Conservation (phyloP, 2,113 vertebrate genomes). For the Suricata suricatta region DNA sequence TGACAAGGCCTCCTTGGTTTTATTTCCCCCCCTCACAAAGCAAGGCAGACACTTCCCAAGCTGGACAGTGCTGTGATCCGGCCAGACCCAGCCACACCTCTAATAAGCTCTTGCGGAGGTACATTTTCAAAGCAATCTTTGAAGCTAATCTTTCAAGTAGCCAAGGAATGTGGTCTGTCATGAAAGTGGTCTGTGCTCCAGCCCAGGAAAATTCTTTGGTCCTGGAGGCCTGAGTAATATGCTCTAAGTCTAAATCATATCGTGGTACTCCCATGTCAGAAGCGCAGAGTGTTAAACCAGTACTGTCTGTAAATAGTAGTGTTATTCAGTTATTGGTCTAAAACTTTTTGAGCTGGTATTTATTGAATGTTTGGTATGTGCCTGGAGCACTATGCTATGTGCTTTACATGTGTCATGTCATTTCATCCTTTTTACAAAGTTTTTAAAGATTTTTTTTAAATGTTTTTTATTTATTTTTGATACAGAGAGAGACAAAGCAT, state of each 20-base stretch:
- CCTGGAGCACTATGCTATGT: not conserved
- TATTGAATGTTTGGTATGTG: not conserved
- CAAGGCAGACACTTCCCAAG: not conserved
- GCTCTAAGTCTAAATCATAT: not conserved
- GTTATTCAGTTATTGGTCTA: not conserved
- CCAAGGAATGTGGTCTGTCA: not conserved
- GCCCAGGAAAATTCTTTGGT: not conserved
- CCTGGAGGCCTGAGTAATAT: not conserved
- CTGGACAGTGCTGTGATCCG: not conserved
- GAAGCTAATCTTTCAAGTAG: constrained; percentile 23
- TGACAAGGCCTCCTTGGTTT: too few relatives aligned
- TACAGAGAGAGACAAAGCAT: too few relatives aligned
- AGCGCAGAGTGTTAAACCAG: not conserved
- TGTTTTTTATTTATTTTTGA: too few relatives aligned
- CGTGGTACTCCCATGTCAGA: not conserved
- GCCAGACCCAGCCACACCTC: not conserved
- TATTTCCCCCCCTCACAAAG: not conserved
- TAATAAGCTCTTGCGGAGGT: not conserved
- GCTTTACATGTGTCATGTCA: not conserved
- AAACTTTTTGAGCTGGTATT: not conserved
- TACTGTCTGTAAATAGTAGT: not conserved
- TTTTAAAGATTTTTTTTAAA: too few relatives aligned
- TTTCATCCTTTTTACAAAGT: not conserved
- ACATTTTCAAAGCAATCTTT: constrained; percentile 1
- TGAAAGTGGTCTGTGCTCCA: not conserved